These are phyloP conservation scores for Embidobia sp. DNA, from an alignment of 2,888 invertebrate species.

Conservation along the genomic window DNA sequence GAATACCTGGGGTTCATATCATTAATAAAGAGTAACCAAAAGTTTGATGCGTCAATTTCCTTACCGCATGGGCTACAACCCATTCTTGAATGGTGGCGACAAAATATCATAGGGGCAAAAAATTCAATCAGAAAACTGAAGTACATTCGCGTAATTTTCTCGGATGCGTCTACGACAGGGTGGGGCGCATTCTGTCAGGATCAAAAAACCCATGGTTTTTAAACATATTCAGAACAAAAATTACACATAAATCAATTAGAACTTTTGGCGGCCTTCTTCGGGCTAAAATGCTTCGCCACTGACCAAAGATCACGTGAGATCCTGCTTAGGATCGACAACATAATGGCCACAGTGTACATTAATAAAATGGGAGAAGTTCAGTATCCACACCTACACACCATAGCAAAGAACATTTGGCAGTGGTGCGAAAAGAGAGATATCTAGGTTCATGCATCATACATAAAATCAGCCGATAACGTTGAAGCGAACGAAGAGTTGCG, in stretches of 20 bases:
- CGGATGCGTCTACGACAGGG: conserved; percentile 50
- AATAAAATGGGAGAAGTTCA: conserved; percentile 51
- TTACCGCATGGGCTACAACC: conserved; percentile 3
- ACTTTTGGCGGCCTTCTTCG: conserved; percentile 43
- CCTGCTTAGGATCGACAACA: conserved; percentile 59
- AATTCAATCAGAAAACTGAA: conserved; percentile 20
- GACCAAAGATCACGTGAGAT: conserved; percentile 28
- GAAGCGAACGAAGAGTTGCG: conserved; percentile 38
- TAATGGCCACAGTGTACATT: conserved; percentile 42
- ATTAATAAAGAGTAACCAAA: too few species aligned
- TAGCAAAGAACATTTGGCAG: conserved; percentile 25
- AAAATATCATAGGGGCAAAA: neutral
- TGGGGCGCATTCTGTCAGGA: conserved; percentile 46
- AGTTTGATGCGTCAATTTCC: neutral
- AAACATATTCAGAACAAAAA: conserved; percentile 21
- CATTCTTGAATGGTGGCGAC: conserved; percentile 47
- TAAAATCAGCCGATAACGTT: conserved; percentile 44
- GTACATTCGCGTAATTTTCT: conserved; percentile 34
- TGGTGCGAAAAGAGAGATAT: conserved; percentile 36
- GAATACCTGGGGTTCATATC: conserved; percentile 4
- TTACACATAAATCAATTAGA: conserved; percentile 59
- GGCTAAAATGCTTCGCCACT: conserved; percentile 51
- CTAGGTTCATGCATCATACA: conserved; percentile 49
- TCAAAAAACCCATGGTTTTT: conserved; percentile 28
- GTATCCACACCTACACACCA: conserved; percentile 23